Conservation (phyloP, 37 sponge, comb jelly and placozoan species). For the Lycopodina hypogea region DNA sequence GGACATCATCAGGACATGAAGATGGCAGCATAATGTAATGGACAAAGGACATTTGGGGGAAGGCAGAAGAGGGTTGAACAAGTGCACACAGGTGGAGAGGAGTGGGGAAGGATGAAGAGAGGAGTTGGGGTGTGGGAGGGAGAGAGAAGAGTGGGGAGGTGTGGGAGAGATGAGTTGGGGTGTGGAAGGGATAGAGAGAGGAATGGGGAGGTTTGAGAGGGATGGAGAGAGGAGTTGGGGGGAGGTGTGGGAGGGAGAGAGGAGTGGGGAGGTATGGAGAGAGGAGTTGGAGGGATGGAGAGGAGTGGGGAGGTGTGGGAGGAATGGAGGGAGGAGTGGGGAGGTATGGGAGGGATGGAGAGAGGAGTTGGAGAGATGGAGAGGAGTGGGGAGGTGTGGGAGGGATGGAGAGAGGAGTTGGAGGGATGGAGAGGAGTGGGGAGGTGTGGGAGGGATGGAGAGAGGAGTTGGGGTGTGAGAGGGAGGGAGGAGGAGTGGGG, state of each 20-base stretch:
- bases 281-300: not conserved
- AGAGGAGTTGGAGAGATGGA: not conserved
- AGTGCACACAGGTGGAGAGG: too few relatives aligned
- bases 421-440: too few relatives aligned
- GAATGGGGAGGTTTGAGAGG: not conserved
- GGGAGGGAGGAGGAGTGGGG: not conserved
- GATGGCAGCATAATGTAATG: not conserved
- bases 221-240: not conserved
- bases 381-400: not conserved
- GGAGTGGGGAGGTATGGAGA: not conserved
- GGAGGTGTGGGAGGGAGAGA: not conserved
- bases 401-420: too few relatives aligned
- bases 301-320: not conserved
- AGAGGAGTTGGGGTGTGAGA: too few relatives aligned
- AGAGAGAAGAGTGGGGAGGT: not conserved
- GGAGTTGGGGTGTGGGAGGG: not conserved
- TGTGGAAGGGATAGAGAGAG: not conserved
- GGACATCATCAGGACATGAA: slow-evolving; percentile 4
- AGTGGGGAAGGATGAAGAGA: too few relatives aligned
- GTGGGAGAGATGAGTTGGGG: not conserved
- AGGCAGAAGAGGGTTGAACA: too few relatives aligned
- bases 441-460: too few relatives aligned
- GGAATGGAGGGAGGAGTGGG: not conserved
- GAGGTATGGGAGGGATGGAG: not conserved
- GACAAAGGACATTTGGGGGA: not conserved